A percentile compares a stretch with the other conserved stretches of the same genome.
phyloP scores from a whole-genome alignment of 2,888 invertebrate species.

The Aphodius granarius region DNA sequence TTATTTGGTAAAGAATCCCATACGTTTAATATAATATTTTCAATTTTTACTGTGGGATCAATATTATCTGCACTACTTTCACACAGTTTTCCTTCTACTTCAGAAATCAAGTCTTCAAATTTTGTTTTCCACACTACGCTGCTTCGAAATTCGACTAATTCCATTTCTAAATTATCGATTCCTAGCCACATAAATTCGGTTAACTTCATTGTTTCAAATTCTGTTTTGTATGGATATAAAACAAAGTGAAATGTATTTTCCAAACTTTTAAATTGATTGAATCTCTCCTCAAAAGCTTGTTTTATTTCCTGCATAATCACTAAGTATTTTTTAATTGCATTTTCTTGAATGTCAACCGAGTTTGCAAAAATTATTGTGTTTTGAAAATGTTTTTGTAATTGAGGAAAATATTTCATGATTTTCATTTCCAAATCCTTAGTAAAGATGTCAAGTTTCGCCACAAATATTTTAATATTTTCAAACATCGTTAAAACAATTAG shows the following conservation, averaged over 20 bases:
- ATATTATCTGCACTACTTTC: slow-evolving; percentile 14
- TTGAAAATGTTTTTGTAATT: slow-evolving; percentile 22
- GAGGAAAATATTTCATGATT: slow-evolving; percentile 21
- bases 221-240: slow-evolving; percentile 11
- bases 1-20: slow-evolving; percentile 14
- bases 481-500: slow-evolving; percentile 1
- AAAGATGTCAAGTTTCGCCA: not conserved
- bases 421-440: slow-evolving; percentile 14
- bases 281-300: slow-evolving; percentile 19
- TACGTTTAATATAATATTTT: slow-evolving; percentile 15
- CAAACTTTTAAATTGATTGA: slow-evolving; percentile 15
- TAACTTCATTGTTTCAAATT: slow-evolving; percentile 10
- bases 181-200: slow-evolving; percentile 8
- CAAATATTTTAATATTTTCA: not conserved
- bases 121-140: slow-evolving; percentile 9
- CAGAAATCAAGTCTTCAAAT: not conserved
- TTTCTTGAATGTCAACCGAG: slow-evolving; percentile 15
- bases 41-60: slow-evolving; percentile 15
- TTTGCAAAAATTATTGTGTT: too few species aligned
- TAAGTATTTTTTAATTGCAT: slow-evolving; percentile 18
- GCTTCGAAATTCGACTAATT: slow-evolving; percentile 18
- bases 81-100: slow-evolving; percentile 16
- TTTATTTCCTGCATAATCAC: slow-evolving; percentile 16
- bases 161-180: slow-evolving; percentile 9
- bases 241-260: slow-evolving; percentile 1